A percentile compares a stretch with the other conserved stretches of the same genome.
These are phyloP conservation scores for Ladona fulva DNA, from an alignment of 1,140 invertebrate species.

Conservation along the genomic window DNA sequence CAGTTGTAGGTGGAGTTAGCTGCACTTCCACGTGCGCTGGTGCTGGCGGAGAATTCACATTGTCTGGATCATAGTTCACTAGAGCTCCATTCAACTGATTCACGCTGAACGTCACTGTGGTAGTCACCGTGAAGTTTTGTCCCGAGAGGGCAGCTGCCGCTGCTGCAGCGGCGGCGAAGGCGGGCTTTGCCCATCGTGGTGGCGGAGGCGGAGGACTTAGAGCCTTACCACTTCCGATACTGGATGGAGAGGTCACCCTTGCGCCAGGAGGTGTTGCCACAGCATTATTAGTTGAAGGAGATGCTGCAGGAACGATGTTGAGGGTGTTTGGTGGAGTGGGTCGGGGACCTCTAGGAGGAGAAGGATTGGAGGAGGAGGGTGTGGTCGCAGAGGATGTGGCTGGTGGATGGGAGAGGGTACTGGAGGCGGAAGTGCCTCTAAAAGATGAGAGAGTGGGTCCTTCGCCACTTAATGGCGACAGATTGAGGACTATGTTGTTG, in stretches of 20 bases:
- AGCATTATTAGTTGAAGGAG: slow-evolving; percentile 11
- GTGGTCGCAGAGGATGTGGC: slow-evolving; percentile 22
- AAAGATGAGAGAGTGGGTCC: slow-evolving; percentile 13
- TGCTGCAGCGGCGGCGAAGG: slow-evolving; percentile 31
- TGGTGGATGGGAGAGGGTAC: slow-evolving; percentile 31
- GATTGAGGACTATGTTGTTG: slow-evolving; percentile 63
- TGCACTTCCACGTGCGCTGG: slow-evolving; percentile 24
- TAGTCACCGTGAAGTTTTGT: slow-evolving; percentile 68
- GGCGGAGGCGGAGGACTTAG: slow-evolving; percentile 49
- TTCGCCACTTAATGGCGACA: slow-evolving; percentile 52
- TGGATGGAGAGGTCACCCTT: slow-evolving; percentile 28
- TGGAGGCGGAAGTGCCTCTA: slow-evolving; percentile 23
- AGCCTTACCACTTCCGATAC: slow-evolving; percentile 38
- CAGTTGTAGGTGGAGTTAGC: not conserved
- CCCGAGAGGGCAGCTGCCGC: slow-evolving; percentile 21
- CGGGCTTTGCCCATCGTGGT: slow-evolving; percentile 46
- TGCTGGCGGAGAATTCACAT: slow-evolving; percentile 23
- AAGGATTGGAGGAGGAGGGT: slow-evolving; percentile 28
- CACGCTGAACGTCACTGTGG: slow-evolving; percentile 71
- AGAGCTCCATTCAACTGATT: slow-evolving; percentile 44
- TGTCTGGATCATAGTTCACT: slow-evolving; percentile 30
- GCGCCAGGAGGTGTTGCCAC: slow-evolving; percentile 28
- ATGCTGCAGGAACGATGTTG: slow-evolving; percentile 44
- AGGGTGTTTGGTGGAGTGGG: slow-evolving; percentile 73
- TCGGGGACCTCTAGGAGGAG: slow-evolving; percentile 48